A percentile compares a stretch with the other conserved stretches of the same genome.
Evolutionary conservation across 2,888 invertebrate genomes (phyloP).

Genomic region (Ptycholaimellus sp.): DNA sequence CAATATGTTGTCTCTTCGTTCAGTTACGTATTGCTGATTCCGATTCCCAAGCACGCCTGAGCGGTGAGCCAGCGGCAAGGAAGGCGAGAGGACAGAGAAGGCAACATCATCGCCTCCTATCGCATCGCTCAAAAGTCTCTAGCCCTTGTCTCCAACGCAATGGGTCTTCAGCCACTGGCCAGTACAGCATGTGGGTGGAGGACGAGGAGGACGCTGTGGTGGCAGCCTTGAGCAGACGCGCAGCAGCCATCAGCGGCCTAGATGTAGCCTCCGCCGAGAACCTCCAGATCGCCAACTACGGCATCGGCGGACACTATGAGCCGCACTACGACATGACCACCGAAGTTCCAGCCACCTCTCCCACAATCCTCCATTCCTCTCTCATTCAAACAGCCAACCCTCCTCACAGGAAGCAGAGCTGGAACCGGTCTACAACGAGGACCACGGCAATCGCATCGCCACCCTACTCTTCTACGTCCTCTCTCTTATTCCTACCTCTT

Average conservation of each 20-base stretch:
- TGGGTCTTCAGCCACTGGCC: too few species aligned
- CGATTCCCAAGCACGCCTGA: too few species aligned
- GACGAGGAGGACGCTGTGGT: not conserved
- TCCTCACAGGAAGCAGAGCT: constrained; percentile 16
- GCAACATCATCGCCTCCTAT: not conserved
- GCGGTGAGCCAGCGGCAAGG: not conserved
- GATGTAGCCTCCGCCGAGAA: not conserved
- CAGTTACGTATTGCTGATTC: too few species aligned
- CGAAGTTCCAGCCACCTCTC: constrained; percentile 34
- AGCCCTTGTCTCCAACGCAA: too few species aligned
- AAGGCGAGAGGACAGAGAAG: not conserved
- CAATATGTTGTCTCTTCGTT: too few species aligned
- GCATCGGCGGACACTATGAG: constrained; percentile 88
- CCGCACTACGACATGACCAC: constrained; percentile 57
- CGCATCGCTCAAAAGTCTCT: not conserved
- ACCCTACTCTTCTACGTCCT: constrained; percentile 77
- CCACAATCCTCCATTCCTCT: not conserved
- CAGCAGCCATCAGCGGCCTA: not conserved
- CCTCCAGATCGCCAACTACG: constrained; percentile 28
- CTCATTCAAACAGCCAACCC: constrained; percentile 25
- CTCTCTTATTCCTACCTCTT: too few species aligned
- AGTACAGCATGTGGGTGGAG: not conserved
- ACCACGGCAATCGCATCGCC: constrained; percentile 86
- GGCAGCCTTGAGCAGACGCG: not conserved
- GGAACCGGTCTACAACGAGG: constrained; percentile 33